A percentile compares a stretch with the other conserved stretches of the same genome.
phyloP scores from a whole-genome alignment of 2,888 invertebrate genomes.

The Siphlonurus alternatus region DNA sequence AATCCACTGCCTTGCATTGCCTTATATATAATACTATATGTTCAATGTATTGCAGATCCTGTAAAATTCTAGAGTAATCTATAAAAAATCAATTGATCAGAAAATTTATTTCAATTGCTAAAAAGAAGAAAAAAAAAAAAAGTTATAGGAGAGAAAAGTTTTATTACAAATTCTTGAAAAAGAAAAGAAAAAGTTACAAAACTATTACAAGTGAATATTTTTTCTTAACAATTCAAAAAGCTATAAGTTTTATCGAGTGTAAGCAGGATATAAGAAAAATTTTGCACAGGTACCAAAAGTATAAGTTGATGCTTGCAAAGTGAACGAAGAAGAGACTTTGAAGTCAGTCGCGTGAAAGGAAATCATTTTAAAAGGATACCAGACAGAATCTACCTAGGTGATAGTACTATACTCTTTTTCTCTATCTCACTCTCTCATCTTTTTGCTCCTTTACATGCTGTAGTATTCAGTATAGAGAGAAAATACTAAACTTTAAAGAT shows the following conservation, averaged over 20 bases:
- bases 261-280: background rate
- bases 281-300: background rate
- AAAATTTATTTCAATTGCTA: constrained; percentile 3
- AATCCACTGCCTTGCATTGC: background rate
- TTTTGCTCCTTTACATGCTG: background rate
- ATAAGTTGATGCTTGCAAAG: background rate
- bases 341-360: background rate
- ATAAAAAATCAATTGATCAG: constrained; percentile 4
- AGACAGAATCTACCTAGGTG: background rate
- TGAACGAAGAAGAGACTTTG: background rate
- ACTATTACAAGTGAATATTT: background rate
- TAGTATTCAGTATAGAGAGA: background rate
- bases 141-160: background rate
- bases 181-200: background rate
- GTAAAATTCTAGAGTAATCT: constrained; percentile 1
- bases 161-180: background rate
- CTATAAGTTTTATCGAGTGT: constrained; percentile 1
- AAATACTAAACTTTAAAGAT: background rate
- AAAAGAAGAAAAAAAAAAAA: background rate
- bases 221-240: constrained; percentile 1
- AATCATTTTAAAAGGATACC: background rate
- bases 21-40: background rate
- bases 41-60: constrained; percentile 2
- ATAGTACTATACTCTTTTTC: background rate
- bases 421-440: background rate